Evolutionary conservation across 2,113 vertebrate genomes (phyloP), one percentile per base, ranked within the genome.

Genomic region (Thalassoma bifasciatum): DNA sequence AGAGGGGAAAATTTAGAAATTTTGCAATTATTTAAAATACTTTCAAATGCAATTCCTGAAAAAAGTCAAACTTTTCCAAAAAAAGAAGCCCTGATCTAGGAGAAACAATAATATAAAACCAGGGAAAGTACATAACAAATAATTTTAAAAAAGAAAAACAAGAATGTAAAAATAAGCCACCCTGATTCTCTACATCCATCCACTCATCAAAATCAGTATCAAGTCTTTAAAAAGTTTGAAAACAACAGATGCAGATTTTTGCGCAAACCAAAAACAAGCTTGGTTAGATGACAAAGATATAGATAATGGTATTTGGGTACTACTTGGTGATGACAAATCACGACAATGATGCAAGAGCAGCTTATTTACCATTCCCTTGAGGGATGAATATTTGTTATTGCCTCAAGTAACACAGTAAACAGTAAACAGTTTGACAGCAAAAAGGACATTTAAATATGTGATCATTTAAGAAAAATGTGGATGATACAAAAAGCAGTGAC

Each of bases 321-420:
- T 50, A n/a, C 30, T 77, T 63, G 49, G n/a, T 68, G 44, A 46
- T 1, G 17, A 46, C 16, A 46, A 68, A 56, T 21, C 22, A 64
- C 19, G 65, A 26, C 66, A 60, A 61, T 23, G 54, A 70, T 22
- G 47, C n/a, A 34, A 66, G 59, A 83, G 52, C 76, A 67, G 79
- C 81, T 83, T 86, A 79, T 75, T 68, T 60, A 10, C 38, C 2
- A n/a, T 76, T 82, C 77, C 84, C 86, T 40, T 16, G 62, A 74
- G 87, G 75, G 71, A 81, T 79, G 56, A 79, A 74, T 51, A 7
- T 46, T 68, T 58, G 65, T 76, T 83, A 62, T 63, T 77, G 51
- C 52, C n/a, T n/a, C n/a, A n/a, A n/a, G n/a, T n/a, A n/a, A n/a
- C n/a, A n/a, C n/a, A n/a, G n/a, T n/a, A n/a, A n/a, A 19, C 5